phyloP scores from a whole-genome alignment of 2,113 vertebrate species.

The Bungarus multicinctus region DNA sequence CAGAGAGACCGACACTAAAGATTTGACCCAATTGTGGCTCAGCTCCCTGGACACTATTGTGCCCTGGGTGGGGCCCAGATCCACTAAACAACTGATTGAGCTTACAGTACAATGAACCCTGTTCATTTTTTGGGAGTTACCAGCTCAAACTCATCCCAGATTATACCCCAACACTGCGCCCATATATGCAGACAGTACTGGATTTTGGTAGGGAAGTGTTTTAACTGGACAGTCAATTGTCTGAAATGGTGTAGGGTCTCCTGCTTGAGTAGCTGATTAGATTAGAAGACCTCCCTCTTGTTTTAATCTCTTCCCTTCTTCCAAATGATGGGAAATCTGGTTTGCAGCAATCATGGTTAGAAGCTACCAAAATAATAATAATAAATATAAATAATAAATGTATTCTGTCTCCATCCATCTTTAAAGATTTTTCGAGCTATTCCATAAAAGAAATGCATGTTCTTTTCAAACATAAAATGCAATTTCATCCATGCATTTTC shows the following conservation, averaged over 20 bases:
- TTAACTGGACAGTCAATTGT: no score
- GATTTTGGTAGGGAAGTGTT: not conserved
- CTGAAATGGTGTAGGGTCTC: not conserved
- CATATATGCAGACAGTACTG: not conserved
- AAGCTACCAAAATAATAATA: not conserved
- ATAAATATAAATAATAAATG: not conserved
- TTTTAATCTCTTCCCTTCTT: not conserved
- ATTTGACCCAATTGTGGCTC: not conserved
- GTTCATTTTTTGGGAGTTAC: not conserved
- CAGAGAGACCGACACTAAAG: not conserved
- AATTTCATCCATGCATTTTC: not conserved
- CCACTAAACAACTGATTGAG: not conserved
- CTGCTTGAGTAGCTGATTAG: not conserved
- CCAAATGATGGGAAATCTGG: not conserved
- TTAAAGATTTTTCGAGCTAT: not conserved
- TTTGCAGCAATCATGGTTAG: not conserved
- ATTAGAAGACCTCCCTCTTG: not conserved
- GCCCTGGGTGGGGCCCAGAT: not conserved
- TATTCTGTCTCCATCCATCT: not conserved
- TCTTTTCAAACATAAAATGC: not conserved
- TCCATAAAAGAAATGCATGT: not conserved
- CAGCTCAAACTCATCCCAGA: not conserved
- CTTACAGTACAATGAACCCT: not conserved
- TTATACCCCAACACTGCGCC: not conserved
- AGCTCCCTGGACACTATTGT: not conserved